Percentiles rank a stretch among this genome's conserved stretches.
phyloP scores from a whole-genome alignment of 2,113 vertebrate genomes.

The Toxostoma redivivum region DNA sequence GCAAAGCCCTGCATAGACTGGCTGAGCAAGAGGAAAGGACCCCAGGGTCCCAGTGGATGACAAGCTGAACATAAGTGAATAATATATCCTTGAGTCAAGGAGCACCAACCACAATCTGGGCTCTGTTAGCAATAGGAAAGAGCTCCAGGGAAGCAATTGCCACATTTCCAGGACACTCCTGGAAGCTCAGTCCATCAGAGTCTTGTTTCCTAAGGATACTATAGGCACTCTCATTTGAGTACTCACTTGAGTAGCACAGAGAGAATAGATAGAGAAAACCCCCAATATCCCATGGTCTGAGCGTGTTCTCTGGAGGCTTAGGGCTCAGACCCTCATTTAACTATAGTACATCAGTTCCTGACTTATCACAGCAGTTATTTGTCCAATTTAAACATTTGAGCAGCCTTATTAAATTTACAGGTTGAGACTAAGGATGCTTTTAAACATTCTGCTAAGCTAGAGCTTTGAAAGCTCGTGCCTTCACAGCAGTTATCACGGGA shows the following conservation, averaged over 20 bases:
- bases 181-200: neutral
- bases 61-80: neutral
- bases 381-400: neutral
- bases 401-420: neutral
- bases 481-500: accelerated
- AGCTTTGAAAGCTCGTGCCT: neutral
- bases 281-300: neutral
- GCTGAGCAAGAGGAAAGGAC: neutral
- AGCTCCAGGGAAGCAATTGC: neutral
- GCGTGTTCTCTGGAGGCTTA: neutral
- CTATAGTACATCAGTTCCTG: neutral
- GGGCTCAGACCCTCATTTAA: neutral
- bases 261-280: neutral
- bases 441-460: neutral
- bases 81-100: accelerated
- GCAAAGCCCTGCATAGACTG: neutral
- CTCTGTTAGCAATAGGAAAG: neutral
- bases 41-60: accelerated
- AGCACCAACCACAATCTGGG: neutral
- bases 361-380: neutral
- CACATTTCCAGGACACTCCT: neutral
- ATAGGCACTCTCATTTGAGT: neutral
- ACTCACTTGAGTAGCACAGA: neutral
- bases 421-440: neutral
- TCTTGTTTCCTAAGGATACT: neutral